Evolutionary conservation across 1,140 invertebrate genomes (phyloP), one percentile per base, ranked within the genome.

Genomic region (Penaeus chinensis): DNA sequence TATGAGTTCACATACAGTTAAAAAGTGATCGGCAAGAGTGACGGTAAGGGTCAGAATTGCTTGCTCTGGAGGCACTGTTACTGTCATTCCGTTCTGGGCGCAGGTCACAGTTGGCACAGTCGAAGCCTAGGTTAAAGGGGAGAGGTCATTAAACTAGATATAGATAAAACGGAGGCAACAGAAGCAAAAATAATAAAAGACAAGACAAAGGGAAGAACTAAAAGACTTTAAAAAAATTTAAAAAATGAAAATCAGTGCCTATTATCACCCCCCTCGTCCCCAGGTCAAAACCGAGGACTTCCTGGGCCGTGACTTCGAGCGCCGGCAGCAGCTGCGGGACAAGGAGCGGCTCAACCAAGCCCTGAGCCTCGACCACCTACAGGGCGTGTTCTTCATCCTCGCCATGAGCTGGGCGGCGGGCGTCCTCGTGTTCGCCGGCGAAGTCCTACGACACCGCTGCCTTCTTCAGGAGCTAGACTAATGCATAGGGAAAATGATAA

Each of bases 321-420:
- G 66, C 11, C 3, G 42, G 16, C 63, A 60, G 82, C 82, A 74
- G 11, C 24, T 69, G 32, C n/a, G 11, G 42, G 82, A 32, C 22
- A 24, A 24, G n/a, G 22, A 83, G 65, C 24, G 1, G 27, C 4
- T 20, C 10, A 54, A n/a, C 16, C 19, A 8, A 0, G 20, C 47
- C 22, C 82, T 83, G 13, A 71, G 5, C 22, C 82, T 83, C 0
- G 37, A 74, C 11, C 82, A 83, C 20, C 13, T 74, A 0, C 66
- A 83, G 37, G 82, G 82, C n/a, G 42, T 71, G 62, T 83, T 83
- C 66, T 83, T 83, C 82, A 27, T 83, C 37, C 82, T 83, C 16
- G 20, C 71, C 24, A 22, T 83, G 8, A 22, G 65, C n/a, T 83
- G 82, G 82, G n/a, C 27, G 16, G 13, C 24, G 24, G 71, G 82